Base-by-base conservation (phyloP, 1,140 invertebrate species). In the Dreissena rostriformis region DNA sequence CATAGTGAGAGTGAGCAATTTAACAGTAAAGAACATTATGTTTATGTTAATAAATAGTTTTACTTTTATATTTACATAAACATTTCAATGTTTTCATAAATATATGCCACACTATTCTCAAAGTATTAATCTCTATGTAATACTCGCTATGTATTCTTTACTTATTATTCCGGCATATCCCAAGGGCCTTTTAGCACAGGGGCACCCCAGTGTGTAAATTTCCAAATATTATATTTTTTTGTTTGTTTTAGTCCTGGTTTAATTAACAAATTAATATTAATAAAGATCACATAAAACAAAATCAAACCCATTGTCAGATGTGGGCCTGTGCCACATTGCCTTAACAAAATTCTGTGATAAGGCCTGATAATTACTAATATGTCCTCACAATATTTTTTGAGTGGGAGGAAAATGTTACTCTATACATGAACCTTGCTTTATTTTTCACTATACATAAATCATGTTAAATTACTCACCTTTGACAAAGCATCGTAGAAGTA, bases 401-500 rank as follows among this genome's bases (percentile, higher is more conserved):
- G 17, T 5, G n/a, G 4, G 5, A 70, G 29, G 17, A 70, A 22
- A 70, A 39, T 26, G 67, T 70, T n/a, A 26, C 22, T 19, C 19
- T 26, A 8, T 19, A 22, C 2, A 22, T 26, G 28, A n/a, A 70
- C 17, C 4, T 19, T 29, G 24, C 17, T 17, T 26, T 17, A 70
- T 6, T 70, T 1, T 8, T 2, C 17, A 28, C n/a, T 17, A 19
- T 4, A 26, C n/a, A 29, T 22, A 52, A 22, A n/a, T 19, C 55
- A 29, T 29, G 57, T 63, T 11, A 61, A 63, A 49, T 24, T 26
- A 82, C 85, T 89, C 85, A 92, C 91, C 55, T 83, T 87, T 53
- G 85, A 83, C 14, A 92, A 74, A 19, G 86, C 67, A 12, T 91
- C 89, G 86, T 86, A 92, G 29, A 92, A 86, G 8, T 83, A 77